Evolutionary conservation across 2,888 invertebrate genomes (phyloP), one percentile per base, ranked within the genome.

Genomic region (Polyommatus icarus): DNA sequence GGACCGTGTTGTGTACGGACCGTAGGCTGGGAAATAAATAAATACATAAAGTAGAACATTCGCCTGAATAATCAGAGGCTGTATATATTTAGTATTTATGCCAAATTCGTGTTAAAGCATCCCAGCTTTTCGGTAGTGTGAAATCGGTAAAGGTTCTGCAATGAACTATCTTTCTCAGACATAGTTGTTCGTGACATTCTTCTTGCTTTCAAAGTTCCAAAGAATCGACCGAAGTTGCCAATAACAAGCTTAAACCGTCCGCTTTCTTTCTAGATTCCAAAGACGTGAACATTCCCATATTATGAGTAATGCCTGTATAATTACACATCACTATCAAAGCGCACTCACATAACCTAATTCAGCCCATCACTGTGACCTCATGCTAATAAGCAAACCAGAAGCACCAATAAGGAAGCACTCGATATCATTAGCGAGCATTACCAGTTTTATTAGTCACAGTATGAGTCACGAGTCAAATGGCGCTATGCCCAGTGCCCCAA

Each of bases 371-470:
- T 24, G 61, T 61, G 24, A 24, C 61, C 61, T 67, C 57, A 46
- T 20, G 40, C 36, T 46, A 73, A 73, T 40, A 40, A 72, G 46
- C 40, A 20, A 73, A 12, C 54, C 50, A 54, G 50, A 54, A 75
- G 18, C 18, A 75, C 75, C 54, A 75, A 75, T 54, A 75, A 75
- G 75, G 75, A 75, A 54, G 75, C 50, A 15, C 20, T 54, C 29
- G 50, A 75, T 29, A 29, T 50, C 75, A 75, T 75, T 54, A 67
- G 15, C 67, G 67, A 29, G 12, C 67, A 67, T 67, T 67, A 67
- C 67, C 67, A 67, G 67, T 67, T 67, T 67, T 29, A 67, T 67
- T 67, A 67, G 67, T 67, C 67, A 67, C 29, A 67, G 67, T 18
- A 67, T 67, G 67, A 67, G 15, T 67, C 67, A 67, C 15, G 15